A percentile compares a stretch with the other conserved stretches of the same genome.
Conservation (phyloP, 1,140 invertebrate species). For the Monomorium pharaonis region DNA sequence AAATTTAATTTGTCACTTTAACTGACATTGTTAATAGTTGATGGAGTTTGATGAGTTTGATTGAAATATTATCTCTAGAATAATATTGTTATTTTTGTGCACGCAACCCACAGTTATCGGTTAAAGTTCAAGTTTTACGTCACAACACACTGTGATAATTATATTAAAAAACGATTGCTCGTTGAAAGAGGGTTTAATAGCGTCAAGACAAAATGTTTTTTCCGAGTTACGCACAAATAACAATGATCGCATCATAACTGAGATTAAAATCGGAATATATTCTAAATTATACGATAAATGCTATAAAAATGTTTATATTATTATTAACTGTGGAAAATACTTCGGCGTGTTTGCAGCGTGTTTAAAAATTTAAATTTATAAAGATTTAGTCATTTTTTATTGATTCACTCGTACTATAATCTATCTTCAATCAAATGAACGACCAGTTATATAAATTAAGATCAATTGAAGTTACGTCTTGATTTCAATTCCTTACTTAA, state of each 20-base stretch:
- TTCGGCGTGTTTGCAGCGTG: neutral
- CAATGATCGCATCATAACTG: neutral
- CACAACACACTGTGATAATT: conserved; percentile 1
- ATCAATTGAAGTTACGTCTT: neutral
- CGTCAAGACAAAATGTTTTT: neutral
- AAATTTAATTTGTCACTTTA: neutral
- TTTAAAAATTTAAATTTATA: neutral
- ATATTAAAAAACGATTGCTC: neutral
- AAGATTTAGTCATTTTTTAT: neutral
- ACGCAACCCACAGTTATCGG: neutral
- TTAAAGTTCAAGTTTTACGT: conserved; percentile 37
- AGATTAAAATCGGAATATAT: neutral
- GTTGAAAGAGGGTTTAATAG: neutral
- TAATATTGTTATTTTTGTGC: neutral
- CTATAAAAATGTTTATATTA: neutral
- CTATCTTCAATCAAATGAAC: neutral
- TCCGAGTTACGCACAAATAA: neutral
- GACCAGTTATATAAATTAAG: neutral
- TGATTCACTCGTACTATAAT: neutral
- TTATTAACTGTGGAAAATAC: neutral
- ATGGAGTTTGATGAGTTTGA: too few species aligned
- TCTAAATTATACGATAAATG: neutral
- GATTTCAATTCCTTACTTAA: neutral
- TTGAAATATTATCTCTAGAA: neutral
- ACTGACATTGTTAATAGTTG: neutral